Base-by-base conservation (phyloP, 2,113 vertebrate genomes). In the Stigmatopora argus region DNA sequence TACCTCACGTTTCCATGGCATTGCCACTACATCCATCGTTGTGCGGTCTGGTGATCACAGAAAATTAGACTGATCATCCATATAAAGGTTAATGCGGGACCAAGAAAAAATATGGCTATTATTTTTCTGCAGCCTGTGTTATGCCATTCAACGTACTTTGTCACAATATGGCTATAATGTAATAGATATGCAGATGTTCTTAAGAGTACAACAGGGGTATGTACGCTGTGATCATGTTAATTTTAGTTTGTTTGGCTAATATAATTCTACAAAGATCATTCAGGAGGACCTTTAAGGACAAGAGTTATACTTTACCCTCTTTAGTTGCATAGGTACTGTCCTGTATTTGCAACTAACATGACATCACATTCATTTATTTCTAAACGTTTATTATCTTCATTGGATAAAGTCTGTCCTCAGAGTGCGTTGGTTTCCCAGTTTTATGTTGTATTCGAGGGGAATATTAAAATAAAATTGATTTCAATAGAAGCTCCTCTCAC, bases 81-180 rank as follows among this genome's bases (percentile, higher is more conserved):
- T 21, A 44, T 61, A 61, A 61, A 61, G 59, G 59, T 61, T 61
- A 61, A 45, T 61, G 19, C 13, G 41, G n/a, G 59, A 45, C 19
- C n/a, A 44, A 45, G 14, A 21, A 59, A 60, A 45, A 61, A 14
- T 7, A 44, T 31, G n/a, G 59, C 18, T 41, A 61, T 61, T 45
- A 61, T 45, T 61, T 61, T 14, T 12, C 14, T 14, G 12, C 59
- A 45, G 13, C 7, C 19, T 14, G 11, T 35, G 17, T 15, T 21
- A 45, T 8, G 11, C 5, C 35, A 60, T 38, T 7, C 2, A 21
- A 23, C n/a, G 17, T 45, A n/a, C 13, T 21, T 38, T 5, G 38
- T 23, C 59, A 61, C 38, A 23, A 45, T 35, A 23, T 14, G 19
- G 58, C 38, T 61, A 21, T 19, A 44, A 17, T 17, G 17, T 41